Base-by-base conservation (phyloP, 2,888 invertebrate species). In the Eupithecia tripunctaria region DNA sequence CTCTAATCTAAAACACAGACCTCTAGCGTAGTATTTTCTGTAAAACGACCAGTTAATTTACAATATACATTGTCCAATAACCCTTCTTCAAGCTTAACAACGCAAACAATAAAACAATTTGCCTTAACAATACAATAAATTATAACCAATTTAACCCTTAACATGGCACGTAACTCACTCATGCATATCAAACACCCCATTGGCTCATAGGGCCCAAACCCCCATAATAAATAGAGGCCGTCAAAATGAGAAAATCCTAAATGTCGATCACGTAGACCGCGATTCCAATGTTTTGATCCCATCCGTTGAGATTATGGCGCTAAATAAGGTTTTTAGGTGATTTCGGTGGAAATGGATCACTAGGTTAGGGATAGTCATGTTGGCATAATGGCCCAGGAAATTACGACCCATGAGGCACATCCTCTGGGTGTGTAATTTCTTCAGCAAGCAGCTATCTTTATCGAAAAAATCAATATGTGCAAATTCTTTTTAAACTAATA, bases 221-320 rank as follows among this genome's bases (percentile, higher is more conserved):
- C 64, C 78, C 80, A 79, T 82, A 78, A 79, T 76, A 79, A 78
- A 79, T 78, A 76, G 71, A 67, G 71, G 72, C 76, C 78, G 79
- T 81, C 81, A 82, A 84, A 85, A 85, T 85, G 82, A 82, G 80
- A 81, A 82, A 80, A 83, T 86, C 82, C 73, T 71, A 76, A 75
- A 86, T 85, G 82, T 81, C 62, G 76, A 82, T 81, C 85, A 86
- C 85, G 86, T 86, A 78, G 77, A 68, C n/a, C 56, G 64, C 73
- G 71, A 70, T 71, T 72, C 72, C 64, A 75, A 74, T 73, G 76
- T 74, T 76, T 77, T 75, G 79, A 79, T 75, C 78, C 67, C 64
- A 67, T 66, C 51, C 62, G 43, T 67, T 64, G 51, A 75, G 77
- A 75, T 77, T 75, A 76, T 75, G 68, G 75, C 60, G 77, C 64